These are phyloP conservation scores for Aromia moschata DNA, from an alignment of 2,888 invertebrate species.

Conservation along the genomic window DNA sequence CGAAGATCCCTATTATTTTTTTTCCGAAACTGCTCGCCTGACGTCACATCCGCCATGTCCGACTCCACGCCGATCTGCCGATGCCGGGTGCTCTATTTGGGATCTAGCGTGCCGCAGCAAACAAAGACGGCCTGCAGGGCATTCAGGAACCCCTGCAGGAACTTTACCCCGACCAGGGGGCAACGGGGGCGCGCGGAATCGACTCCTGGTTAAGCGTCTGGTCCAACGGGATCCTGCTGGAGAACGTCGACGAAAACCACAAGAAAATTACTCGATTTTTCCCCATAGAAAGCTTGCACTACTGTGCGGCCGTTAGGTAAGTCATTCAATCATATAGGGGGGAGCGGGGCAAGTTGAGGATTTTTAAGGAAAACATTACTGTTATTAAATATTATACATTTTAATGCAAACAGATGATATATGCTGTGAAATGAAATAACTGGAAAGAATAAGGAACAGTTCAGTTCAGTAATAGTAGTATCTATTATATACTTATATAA, in stretches of 20 bases:
- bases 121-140: constrained; percentile 96
- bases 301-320: constrained; percentile 94
- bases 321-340: no score
- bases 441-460: no score
- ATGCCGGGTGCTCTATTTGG: constrained; percentile 95
- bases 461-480: no score
- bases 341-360: no score
- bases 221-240: constrained; percentile 93
- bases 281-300: constrained; percentile 94
- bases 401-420: no score
- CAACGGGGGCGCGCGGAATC: constrained; percentile 87
- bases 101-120: constrained; percentile 95
- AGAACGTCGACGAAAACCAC: constrained; percentile 96
- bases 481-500: no score
- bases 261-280: constrained; percentile 95
- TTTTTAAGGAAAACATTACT: no score
- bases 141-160: constrained; percentile 97
- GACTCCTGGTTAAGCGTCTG: constrained; percentile 97
- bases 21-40: neutral
- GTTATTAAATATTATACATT: no score
- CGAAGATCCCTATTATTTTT: no score
- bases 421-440: no score
- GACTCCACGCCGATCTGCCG: constrained; percentile 95
- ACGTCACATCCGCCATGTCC: constrained; percentile 60
- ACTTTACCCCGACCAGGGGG: constrained; percentile 94